These are phyloP conservation scores for Agriotes lineatus DNA, from an alignment of 2,888 invertebrate genomes.

Conservation along the genomic window DNA sequence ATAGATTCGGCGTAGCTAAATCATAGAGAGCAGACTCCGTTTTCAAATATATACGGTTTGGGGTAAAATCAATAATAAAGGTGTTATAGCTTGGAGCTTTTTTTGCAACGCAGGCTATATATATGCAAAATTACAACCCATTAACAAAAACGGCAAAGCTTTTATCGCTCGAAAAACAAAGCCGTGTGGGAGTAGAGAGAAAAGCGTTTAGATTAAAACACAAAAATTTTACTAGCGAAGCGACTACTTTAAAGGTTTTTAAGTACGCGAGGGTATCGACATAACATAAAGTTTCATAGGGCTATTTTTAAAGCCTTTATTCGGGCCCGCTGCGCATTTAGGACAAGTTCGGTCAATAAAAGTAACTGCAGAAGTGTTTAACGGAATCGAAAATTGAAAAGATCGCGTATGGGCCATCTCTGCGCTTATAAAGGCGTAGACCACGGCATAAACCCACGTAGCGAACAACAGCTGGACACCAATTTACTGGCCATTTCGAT, in stretches of 20 bases:
- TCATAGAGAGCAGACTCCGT: too few relatives aligned
- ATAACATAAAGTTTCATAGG: constrained; percentile 5
- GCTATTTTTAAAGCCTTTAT: constrained; percentile 2
- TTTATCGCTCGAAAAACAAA: too few relatives aligned
- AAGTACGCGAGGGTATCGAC: neutral
- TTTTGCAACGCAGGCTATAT: too few relatives aligned
- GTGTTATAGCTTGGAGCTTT: too few relatives aligned
- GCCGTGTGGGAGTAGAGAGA: too few relatives aligned
- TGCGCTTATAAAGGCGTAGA: neutral
- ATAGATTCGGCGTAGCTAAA: too few relatives aligned
- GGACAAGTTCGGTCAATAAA: neutral
- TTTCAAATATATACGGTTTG: too few relatives aligned
- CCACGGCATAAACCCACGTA: constrained; percentile 28
- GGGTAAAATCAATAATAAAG: too few relatives aligned
- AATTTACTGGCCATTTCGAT: constrained; percentile 58
- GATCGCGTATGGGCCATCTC: constrained; percentile 1
- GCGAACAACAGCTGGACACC: constrained; percentile 54
- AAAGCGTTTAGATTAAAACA: neutral
- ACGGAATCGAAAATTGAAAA: constrained; percentile 5
- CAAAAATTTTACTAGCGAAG: neutral
- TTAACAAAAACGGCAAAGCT: too few relatives aligned
- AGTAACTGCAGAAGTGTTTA: neutral
- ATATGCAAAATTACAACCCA: too few relatives aligned
- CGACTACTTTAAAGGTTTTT: neutral
- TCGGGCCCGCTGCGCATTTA: neutral